These are phyloP conservation scores for Rhinatrema bivittatum DNA, from an alignment of 2,797 vertebrate species.

Conservation along the genomic window DNA sequence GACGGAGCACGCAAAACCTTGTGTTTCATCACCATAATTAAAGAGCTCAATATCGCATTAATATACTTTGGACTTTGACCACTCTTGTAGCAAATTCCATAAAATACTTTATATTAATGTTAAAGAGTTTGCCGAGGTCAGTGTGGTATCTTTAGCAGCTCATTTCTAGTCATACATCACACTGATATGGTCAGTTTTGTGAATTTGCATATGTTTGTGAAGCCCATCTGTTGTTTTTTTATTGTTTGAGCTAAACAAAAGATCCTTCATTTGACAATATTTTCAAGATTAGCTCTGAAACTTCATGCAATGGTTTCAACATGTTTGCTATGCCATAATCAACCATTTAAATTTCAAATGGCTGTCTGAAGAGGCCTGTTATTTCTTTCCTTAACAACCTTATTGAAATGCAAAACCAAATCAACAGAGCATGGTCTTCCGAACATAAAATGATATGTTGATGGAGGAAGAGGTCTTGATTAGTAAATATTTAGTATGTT, in stretches of 20 bases:
- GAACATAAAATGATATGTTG: slow-evolving; percentile 22
- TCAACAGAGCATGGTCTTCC: slow-evolving; percentile 16
- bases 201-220: no score
- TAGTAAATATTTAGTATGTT: slow-evolving; percentile 50
- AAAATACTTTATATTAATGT: no score
- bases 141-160: no score
- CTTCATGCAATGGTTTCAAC: slow-evolving; percentile 10
- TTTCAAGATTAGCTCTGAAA: slow-evolving; percentile 31
- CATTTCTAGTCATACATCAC: no score
- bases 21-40: no score
- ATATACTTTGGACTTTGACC: no score
- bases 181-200: no score
- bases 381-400: slow-evolving; percentile 24
- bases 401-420: slow-evolving; percentile 31
- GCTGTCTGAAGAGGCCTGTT: slow-evolving; percentile 5
- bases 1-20: no score
- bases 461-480: slow-evolving; percentile 31
- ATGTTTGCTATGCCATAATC: slow-evolving; percentile 7
- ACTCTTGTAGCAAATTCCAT: no score
- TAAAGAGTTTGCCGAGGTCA: no score
- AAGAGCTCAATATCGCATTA: no score
- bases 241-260: slow-evolving; percentile 30
- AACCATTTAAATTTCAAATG: slow-evolving; percentile 9
- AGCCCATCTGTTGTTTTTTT: no score
- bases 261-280: slow-evolving; percentile 14